Conservation (phyloP, 2,888 invertebrate genomes). For the Drosophila acutilabella region DNA sequence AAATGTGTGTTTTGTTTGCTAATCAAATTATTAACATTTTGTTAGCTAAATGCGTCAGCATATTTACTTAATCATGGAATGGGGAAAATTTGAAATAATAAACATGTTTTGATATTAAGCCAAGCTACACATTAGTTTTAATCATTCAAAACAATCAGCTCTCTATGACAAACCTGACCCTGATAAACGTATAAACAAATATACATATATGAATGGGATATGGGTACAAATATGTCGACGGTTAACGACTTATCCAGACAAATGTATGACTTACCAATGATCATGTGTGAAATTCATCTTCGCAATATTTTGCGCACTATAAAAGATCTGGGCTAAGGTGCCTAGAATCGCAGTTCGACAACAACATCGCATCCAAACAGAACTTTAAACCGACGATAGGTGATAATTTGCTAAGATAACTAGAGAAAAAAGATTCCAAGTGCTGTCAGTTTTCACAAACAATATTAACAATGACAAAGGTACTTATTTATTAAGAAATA, state of each 20-base stretch:
- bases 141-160: constrained; percentile 33
- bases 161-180: constrained; percentile 37
- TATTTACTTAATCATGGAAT: constrained; percentile 33
- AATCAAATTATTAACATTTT: constrained; percentile 37
- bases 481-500: constrained; percentile 29
- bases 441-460: constrained; percentile 59
- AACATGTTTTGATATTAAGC: constrained; percentile 30
- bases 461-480: constrained; percentile 65
- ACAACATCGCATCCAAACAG: constrained; percentile 48
- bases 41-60: constrained; percentile 30
- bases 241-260: constrained; percentile 68
- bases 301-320: constrained; percentile 56
- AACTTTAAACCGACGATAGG: constrained; percentile 51
- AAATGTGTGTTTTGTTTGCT: constrained; percentile 34
- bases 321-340: constrained; percentile 54
- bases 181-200: constrained; percentile 24
- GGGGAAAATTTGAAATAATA: constrained; percentile 3
- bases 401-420: constrained; percentile 62
- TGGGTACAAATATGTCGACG: constrained; percentile 30
- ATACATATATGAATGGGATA: neutral
- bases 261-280: constrained; percentile 74
- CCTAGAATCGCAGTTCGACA: constrained; percentile 55
- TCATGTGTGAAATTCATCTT: constrained; percentile 72
- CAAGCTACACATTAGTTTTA: constrained; percentile 29
- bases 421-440: constrained; percentile 3